These are phyloP conservation scores for Heliconius hermathena DNA, from an alignment of 1,140 invertebrate species.

Conservation along the genomic window DNA sequence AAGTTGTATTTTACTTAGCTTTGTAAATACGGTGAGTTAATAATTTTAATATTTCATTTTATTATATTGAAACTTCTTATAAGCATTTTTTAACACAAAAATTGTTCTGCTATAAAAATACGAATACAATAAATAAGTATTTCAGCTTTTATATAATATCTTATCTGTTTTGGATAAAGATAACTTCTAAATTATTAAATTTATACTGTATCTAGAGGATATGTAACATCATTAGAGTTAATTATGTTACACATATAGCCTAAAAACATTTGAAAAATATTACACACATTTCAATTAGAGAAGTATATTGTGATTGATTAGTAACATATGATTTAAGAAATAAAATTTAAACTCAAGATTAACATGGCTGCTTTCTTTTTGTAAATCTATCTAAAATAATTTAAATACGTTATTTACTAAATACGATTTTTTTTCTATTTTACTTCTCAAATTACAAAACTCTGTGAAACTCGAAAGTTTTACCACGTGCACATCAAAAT, in stretches of 20 bases:
- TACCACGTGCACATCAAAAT: constrained; percentile 51
- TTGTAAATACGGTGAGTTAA: background rate
- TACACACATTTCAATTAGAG: too few species aligned
- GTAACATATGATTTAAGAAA: background rate
- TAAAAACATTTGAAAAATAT: too few species aligned
- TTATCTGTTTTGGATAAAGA: background rate
- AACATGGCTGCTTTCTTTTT: too few species aligned
- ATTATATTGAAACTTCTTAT: too few species aligned
- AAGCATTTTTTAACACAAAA: background rate
- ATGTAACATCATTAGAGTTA: too few species aligned
- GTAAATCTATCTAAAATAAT: background rate
- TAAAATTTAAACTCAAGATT: background rate
- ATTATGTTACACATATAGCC: too few species aligned
- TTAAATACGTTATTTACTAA: background rate
- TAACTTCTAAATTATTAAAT: background rate
- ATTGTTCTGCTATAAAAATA: background rate
- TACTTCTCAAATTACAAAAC: background rate
- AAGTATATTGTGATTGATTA: background rate
- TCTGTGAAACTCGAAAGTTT: background rate
- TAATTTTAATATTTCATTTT: background rate
- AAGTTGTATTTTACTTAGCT: background rate
- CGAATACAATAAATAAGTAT: background rate
- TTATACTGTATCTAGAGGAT: background rate
- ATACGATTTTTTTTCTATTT: background rate
- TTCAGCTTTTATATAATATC: background rate